phyloP scores from a whole-genome alignment of 1,140 invertebrate species.

The Meloidogyne chitwoodi region DNA sequence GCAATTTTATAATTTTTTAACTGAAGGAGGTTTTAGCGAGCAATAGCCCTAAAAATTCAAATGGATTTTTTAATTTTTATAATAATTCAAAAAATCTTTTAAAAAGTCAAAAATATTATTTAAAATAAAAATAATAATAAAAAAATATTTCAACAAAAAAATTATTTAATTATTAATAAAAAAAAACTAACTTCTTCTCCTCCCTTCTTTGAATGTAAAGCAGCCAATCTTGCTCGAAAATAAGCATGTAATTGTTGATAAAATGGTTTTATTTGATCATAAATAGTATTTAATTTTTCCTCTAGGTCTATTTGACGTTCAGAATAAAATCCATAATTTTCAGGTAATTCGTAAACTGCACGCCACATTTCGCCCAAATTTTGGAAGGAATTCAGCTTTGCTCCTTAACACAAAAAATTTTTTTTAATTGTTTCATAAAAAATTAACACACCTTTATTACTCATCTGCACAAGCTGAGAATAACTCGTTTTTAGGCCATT shows the following conservation, averaged over 20 bases:
- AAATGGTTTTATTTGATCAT: slow-evolving; percentile 36
- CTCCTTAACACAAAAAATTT: slow-evolving; percentile 18
- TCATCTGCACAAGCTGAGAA: slow-evolving; percentile 30
- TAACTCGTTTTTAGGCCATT: slow-evolving; percentile 29
- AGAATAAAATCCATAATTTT: slow-evolving; percentile 4
- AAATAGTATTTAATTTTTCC: slow-evolving; percentile 27
- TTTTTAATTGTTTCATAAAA: no score
- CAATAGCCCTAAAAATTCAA: no score
- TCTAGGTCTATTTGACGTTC: slow-evolving; percentile 24
- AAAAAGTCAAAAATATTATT: no score
- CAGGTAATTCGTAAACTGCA: slow-evolving; percentile 36
- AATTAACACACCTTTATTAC: slow-evolving; percentile 35
- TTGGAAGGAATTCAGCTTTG: slow-evolving; percentile 39
- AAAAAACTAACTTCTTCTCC: background rate
- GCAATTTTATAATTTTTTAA: no score
- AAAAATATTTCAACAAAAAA: background rate
- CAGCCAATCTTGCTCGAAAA: slow-evolving; percentile 36
- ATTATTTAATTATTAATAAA: background rate
- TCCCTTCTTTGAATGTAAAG: slow-evolving; percentile 16
- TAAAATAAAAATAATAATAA: no score
- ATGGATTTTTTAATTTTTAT: no score
- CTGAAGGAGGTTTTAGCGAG: no score
- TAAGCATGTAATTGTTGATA: slow-evolving; percentile 46
- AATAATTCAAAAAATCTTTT: no score
- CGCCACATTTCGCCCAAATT: slow-evolving; percentile 44